Base-by-base conservation (phyloP, 2,888 invertebrate species). In the Ophion obscuratus region DNA sequence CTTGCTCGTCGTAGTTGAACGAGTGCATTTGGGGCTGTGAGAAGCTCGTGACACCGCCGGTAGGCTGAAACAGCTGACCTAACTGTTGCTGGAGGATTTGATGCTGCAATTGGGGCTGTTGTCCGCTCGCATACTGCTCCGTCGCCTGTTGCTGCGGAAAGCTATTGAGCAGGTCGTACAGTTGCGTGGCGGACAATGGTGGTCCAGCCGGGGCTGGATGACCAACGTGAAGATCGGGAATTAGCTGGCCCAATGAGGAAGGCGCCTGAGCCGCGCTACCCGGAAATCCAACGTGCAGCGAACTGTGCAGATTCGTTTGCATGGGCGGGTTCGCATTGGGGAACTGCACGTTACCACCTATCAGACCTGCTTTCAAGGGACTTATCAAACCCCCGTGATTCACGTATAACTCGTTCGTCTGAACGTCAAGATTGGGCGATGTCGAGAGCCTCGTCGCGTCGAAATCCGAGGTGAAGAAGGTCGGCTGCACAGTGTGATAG, bases 1-100 rank as follows among this genome's bases (percentile, higher is more conserved):
- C 90, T 73, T 93, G 92, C 83, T 93, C 93, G 75, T 93, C 91
- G 80, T 93, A 93, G 88, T 93, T 93, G 75, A 93, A 93, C 0
- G 93, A 93, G 67, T 93, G 93, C 90, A 93, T 92, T 80, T 92
- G 91, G 0, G 93, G 92, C 81, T 92, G 93, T 0, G 92, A 91
- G 81, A 93, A 93, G 68, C 91, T 89, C 10, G 91, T 88, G 47
- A 88, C 88, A 24, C 86, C 89, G 3, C 84, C 81, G 70, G 77
- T 86, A n/a, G 90, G 89, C 75, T 92, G 91, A 31, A 93, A 88
- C 6, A 92, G 89, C 74, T 93, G 93, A n/a, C 92, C 91, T 17
- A 92, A 84, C 83, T 93, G 93, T 86, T 94, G 93, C 64, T 93
- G 92, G 24, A 91, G 88, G n/a, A 92, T 75, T 24, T 92, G 92